Evolutionary conservation across 1,140 invertebrate species (phyloP), one percentile per base, ranked within the genome.

Genomic region (Heterodera schachtii): DNA sequence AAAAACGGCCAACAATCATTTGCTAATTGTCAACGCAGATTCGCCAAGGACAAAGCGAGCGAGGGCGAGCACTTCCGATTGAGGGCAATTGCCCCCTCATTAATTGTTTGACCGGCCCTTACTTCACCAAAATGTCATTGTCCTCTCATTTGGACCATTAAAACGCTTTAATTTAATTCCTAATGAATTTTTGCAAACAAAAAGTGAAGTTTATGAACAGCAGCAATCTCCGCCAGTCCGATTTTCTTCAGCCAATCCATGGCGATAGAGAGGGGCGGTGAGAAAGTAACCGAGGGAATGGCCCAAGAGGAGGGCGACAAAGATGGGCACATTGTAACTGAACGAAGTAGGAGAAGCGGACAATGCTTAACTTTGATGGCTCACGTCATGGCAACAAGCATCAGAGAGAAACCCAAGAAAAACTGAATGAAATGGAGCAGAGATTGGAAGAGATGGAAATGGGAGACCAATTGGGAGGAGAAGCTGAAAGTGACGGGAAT

Each of bases 331-430:
- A 69, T 78, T 78, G 70, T 78, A 78, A 1, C 77, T 78, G 66
- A 49, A 78, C 47, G 41, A 21, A 69, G 13, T 43, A 3, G 2
- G 11, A 19, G 19, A 41, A 31, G 13, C 2, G 69, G 41, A 16
- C 9, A 71, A 41, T 2, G 69, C 31, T 31, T 31, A 71, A 52
- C 49, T 8, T 52, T 52, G 6, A 52, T 52, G 6, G 13, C 70
- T 70, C 49, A 78, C 77, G 95, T 97, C 96, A 98, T 98, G 91
- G 97, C 97, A 78, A 97, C 94, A 90, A 98, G 91, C 96, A 98
- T 98, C n/a, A 98, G 93, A 85, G 95, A 93, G 90, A 97, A 97
- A 16, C 94, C 95, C 43, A 96, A 90, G 4, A 94, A 93, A 75
- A 96, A 93, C 91, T 97, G 96, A 0, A 97, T 82, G 80, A 96